phyloP scores from a whole-genome alignment of 2,797 vertebrate genomes.

The Chaetodon trifasciatus region DNA sequence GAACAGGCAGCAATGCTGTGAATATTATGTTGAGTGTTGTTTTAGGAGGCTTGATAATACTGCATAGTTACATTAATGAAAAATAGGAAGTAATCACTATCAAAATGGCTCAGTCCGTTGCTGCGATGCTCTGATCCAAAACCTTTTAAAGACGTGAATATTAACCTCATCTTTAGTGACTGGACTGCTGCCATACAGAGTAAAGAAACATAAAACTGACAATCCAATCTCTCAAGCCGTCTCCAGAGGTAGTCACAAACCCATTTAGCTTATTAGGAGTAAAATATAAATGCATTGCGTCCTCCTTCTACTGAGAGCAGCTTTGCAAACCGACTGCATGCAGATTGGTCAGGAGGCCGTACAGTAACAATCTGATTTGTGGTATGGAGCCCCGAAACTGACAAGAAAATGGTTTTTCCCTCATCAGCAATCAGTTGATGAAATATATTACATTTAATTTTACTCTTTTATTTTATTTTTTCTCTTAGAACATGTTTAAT shows the following conservation, averaged over 20 bases:
- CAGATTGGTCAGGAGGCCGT: too few relatives aligned
- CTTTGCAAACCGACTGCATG: neutral
- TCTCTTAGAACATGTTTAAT: neutral
- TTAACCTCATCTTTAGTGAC: neutral
- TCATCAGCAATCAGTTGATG: neutral
- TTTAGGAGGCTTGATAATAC: neutral
- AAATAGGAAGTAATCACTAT: conserved; percentile 7
- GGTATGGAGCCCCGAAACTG: neutral
- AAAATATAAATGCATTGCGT: neutral
- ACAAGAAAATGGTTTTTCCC: neutral
- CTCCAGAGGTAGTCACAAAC: neutral
- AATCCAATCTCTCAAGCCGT: neutral
- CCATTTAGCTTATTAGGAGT: conserved; percentile 1
- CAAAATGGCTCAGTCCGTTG: neutral
- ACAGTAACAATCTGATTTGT: neutral
- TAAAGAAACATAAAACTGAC: conserved; percentile 14
- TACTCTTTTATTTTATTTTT: neutral
- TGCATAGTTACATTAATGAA: neutral
- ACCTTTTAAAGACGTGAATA: conserved; percentile 7
- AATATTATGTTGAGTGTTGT: conserved; percentile 32
- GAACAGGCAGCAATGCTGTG: neutral
- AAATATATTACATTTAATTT: neutral
- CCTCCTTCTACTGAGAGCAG: neutral
- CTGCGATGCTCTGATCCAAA: neutral
- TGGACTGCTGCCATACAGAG: conserved; percentile 17